Percentiles rank a stretch among this genome's conserved stretches.
Conservation (phyloP, 2,113 vertebrate species). For the Lepisosteus oculatus region DNA sequence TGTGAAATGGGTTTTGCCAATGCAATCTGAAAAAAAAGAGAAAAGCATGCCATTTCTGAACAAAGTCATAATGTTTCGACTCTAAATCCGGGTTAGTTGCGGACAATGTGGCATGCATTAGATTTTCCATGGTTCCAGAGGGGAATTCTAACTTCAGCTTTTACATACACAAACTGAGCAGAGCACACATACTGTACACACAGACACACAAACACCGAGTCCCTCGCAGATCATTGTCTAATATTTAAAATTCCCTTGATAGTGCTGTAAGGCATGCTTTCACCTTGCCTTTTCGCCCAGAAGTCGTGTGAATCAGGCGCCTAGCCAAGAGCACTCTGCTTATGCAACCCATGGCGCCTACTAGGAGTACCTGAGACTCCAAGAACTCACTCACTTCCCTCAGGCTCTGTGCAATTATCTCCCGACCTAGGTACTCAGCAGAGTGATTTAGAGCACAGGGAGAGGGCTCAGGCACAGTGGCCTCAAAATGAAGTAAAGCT, state of each 20-base stretch:
- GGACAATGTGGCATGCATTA: constrained; percentile 3
- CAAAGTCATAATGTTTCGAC: constrained; percentile 1
- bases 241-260: too few species aligned
- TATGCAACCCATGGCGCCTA: constrained; percentile 75
- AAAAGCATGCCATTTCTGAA: too few species aligned
- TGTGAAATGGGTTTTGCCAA: background rate
- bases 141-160: background rate
- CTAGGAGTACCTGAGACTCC: constrained; percentile 64
- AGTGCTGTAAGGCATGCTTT: too few species aligned
- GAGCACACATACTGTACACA: background rate
- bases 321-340: constrained; percentile 62
- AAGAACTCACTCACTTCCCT: constrained; percentile 57
- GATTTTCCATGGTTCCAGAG: background rate
- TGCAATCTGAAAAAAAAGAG: background rate
- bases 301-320: constrained; percentile 62
- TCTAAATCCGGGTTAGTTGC: background rate
- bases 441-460: constrained; percentile 22
- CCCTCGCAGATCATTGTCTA: too few species aligned
- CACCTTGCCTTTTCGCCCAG: background rate
- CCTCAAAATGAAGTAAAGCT: too few species aligned
- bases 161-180: background rate
- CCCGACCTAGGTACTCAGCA: constrained; percentile 13
- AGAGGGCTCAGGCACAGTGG: too few species aligned
- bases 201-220: too few species aligned
- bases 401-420: constrained; percentile 66